These are phyloP conservation scores for Rotaria sp. DNA, from an alignment of 2,888 invertebrate species.

Conservation along the genomic window DNA sequence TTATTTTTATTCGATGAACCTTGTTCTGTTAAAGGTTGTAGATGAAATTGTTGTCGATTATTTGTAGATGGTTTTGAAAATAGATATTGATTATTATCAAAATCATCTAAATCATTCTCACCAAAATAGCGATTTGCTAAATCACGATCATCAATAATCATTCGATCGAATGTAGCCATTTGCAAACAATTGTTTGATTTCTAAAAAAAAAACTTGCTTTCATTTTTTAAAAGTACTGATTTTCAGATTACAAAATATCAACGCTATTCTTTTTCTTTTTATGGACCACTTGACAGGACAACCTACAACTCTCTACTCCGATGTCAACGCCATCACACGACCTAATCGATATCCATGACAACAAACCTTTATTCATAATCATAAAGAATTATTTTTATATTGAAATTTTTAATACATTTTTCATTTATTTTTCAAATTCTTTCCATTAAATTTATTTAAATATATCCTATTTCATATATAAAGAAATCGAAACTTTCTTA, in stretches of 20 bases:
- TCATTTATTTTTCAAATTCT: not conserved
- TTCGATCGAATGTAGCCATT: not conserved
- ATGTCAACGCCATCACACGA: slow-evolving; percentile 1
- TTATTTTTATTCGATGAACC: not conserved
- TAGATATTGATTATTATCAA: not conserved
- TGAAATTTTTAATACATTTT: not conserved
- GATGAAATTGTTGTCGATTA: not conserved
- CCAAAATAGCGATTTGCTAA: not conserved
- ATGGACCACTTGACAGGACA: not conserved
- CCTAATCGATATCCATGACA: not conserved
- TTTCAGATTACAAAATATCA: not conserved
- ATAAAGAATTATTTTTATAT: not conserved
- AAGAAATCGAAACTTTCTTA: not conserved
- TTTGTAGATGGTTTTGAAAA: not conserved
- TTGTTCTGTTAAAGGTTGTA: not conserved
- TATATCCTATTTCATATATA: not conserved
- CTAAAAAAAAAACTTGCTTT: not conserved
- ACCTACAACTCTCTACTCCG: not conserved
- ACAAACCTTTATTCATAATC: not conserved
- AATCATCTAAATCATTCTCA: not conserved
- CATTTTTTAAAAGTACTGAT: not conserved
- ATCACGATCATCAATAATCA: not conserved
- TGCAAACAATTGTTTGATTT: not conserved
- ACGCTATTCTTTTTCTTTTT: not conserved
- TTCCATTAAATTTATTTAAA: not conserved